phyloP scores from a whole-genome alignment of 2,113 vertebrate species.

The Labeo catla region DNA sequence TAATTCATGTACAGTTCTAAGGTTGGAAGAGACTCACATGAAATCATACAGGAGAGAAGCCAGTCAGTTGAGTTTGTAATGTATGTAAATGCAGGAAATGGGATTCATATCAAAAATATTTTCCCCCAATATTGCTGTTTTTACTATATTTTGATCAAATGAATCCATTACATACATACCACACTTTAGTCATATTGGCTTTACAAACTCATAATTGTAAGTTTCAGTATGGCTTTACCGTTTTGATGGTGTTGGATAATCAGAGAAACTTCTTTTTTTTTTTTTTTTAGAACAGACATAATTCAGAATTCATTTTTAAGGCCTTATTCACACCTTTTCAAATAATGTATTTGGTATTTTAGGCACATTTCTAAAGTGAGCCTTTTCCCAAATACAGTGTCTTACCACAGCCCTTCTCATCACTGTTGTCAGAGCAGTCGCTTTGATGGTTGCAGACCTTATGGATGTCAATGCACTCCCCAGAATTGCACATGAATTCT shows the following conservation, averaged over 20 bases:
- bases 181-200: background rate
- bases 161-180: background rate
- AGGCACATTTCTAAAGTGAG: background rate
- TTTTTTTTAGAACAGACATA: too few species aligned
- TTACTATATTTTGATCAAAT: background rate
- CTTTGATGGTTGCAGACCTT: constrained; percentile 87
- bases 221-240: background rate
- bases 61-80: too few species aligned
- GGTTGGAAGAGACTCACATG: too few species aligned
- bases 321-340: background rate
- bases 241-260: background rate
- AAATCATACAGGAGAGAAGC: too few species aligned
- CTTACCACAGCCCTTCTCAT: constrained; percentile 97
- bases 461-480: constrained; percentile 82
- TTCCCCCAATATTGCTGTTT: background rate
- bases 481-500: constrained; percentile 89
- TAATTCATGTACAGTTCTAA: too few species aligned
- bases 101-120: too few species aligned
- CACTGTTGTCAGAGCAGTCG: constrained; percentile 92
- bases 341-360: background rate
- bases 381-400: constrained; percentile 34
- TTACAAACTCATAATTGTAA: background rate
- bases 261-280: background rate
- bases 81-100: too few species aligned
- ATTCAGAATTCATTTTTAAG: too few species aligned